These are phyloP conservation scores for Cygnus buccinator DNA, from an alignment of 2,113 vertebrate genomes.

Conservation along the genomic window DNA sequence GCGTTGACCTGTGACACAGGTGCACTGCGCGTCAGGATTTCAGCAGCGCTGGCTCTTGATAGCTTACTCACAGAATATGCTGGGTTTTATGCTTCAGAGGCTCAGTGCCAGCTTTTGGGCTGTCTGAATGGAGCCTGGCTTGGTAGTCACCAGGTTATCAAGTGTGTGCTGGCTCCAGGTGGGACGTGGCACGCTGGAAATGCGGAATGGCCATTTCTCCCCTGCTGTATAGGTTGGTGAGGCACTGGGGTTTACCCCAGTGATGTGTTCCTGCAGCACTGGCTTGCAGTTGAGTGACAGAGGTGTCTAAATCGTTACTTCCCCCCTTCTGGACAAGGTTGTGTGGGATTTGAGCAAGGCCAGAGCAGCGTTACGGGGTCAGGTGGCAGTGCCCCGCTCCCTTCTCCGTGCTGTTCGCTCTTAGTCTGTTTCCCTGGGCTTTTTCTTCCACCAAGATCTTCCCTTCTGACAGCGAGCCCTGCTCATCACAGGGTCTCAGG, in stretches of 20 bases:
- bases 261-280: neutral
- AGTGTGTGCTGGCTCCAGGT: neutral
- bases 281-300: neutral
- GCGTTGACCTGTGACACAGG: neutral
- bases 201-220: neutral
- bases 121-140: neutral
- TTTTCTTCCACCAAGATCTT: neutral
- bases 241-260: neutral
- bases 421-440: neutral
- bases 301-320: neutral
- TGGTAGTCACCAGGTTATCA: neutral
- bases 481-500: neutral
- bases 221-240: neutral
- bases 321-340: neutral
- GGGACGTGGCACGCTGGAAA: neutral
- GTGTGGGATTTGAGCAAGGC: neutral
- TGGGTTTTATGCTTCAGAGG: neutral
- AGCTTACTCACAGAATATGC: neutral
- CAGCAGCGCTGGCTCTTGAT: neutral
- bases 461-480: neutral
- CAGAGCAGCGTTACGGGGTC: accelerated
- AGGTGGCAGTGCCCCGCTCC: neutral
- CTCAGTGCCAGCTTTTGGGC: neutral
- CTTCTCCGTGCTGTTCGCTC: neutral
- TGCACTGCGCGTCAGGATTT: neutral